A percentile compares a stretch with the other conserved stretches of the same genome.
These are phyloP conservation scores for Bradypus variegatus DNA, from an alignment of 2,797 vertebrate species.

Conservation along the genomic window DNA sequence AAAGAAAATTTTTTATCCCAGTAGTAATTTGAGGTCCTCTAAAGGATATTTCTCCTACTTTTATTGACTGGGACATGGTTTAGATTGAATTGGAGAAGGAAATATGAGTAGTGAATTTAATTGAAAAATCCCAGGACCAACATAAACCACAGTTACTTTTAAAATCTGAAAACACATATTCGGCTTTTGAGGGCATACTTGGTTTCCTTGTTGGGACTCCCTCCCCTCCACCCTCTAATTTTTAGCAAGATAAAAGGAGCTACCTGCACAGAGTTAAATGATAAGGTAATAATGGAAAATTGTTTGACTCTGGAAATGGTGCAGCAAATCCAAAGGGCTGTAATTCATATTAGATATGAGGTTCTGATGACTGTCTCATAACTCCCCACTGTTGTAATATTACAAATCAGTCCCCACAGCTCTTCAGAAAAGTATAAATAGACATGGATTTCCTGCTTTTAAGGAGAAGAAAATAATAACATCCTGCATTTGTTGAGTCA, in stretches of 20 bases:
- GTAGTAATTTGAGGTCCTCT: slow-evolving; percentile 31
- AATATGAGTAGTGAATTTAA: slow-evolving; percentile 20
- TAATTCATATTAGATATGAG: background rate
- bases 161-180: background rate
- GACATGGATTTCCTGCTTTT: slow-evolving; percentile 35
- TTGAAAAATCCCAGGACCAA: slow-evolving; percentile 6
- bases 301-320: slow-evolving; percentile 1
- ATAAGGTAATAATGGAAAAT: background rate
- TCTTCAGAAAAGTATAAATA: background rate
- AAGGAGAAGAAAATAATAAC: slow-evolving; percentile 28
- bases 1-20: slow-evolving; percentile 12
- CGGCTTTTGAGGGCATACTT: background rate
- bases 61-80: slow-evolving; percentile 28
- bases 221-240: background rate
- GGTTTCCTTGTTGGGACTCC: background rate
- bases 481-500: slow-evolving; percentile 39
- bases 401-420: background rate
- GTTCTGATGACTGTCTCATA: background rate
- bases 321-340: background rate
- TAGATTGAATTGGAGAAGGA: slow-evolving; percentile 27
- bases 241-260: slow-evolving; percentile 11
- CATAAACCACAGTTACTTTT: background rate
- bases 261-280: background rate
- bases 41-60: background rate
- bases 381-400: background rate